Percentiles rank a stretch among this genome's conserved stretches.
Evolutionary conservation across 2,888 invertebrate species (phyloP).

Genomic region (Taphrorychus bicolor): DNA sequence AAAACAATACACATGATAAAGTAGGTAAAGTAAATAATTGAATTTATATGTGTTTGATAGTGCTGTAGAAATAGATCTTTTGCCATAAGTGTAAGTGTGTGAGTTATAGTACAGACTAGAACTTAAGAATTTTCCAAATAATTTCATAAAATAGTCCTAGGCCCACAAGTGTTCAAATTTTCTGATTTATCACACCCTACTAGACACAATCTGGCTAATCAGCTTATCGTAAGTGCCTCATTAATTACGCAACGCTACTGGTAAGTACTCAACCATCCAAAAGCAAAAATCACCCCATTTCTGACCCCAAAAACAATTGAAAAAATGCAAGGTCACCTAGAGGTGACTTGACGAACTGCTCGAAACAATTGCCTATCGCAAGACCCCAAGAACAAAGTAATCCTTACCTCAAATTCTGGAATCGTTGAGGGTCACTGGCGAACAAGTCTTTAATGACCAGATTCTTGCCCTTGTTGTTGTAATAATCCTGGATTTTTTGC

Average conservation of each 20-base stretch:
- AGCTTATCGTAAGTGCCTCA: too few species aligned
- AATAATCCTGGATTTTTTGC: conserved; percentile 78
- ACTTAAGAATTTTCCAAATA: too few species aligned
- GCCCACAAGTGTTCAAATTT: too few species aligned
- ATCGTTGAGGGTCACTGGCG: conserved; percentile 79
- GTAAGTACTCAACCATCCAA: neutral
- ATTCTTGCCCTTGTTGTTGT: conserved; percentile 72
- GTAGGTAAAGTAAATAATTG: neutral
- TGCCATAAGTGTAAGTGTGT: too few species aligned
- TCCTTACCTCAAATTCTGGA: conserved; percentile 87
- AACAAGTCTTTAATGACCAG: conserved; percentile 87
- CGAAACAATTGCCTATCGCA: conserved; percentile 3
- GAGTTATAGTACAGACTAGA: too few species aligned
- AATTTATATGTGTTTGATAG: neutral
- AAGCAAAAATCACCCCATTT: neutral
- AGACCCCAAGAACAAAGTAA: conserved; percentile 2
- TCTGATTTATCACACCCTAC: too few species aligned
- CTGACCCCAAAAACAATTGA: neutral
- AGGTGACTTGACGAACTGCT: conserved; percentile 45
- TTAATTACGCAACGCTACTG: neutral
- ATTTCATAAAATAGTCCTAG: too few species aligned
- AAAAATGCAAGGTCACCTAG: conserved; percentile 42
- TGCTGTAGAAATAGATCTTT: too few species aligned
- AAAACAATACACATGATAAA: too few species aligned
- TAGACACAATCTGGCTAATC: too few species aligned